A percentile compares a stretch with the other conserved stretches of the same genome.
phyloP scores from a whole-genome alignment of 2,113 vertebrate genomes.

The Oenanthe melanoleuca region DNA sequence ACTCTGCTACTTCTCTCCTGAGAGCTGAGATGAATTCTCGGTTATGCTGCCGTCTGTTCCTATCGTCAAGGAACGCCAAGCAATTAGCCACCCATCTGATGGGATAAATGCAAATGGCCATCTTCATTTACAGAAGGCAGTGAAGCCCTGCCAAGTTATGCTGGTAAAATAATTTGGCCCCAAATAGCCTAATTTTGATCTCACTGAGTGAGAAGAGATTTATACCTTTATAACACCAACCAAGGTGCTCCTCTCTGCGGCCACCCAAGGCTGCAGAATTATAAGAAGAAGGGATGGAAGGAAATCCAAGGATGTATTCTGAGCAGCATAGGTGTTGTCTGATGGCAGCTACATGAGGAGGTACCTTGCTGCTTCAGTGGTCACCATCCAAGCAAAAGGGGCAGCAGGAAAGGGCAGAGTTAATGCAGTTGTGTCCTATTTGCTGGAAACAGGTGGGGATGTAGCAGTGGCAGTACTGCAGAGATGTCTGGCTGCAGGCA shows the following conservation, averaged over 20 bases:
- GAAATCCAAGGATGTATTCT: background rate
- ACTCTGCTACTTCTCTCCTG: background rate
- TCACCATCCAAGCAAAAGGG: background rate
- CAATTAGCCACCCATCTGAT: conserved; percentile 39
- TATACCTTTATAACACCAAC: background rate
- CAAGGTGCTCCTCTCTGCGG: background rate
- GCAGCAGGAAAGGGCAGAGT: background rate
- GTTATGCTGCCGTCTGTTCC: background rate
- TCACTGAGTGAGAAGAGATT: background rate
- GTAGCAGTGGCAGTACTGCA: background rate
- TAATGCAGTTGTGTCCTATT: background rate
- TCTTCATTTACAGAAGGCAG: background rate
- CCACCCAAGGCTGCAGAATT: background rate
- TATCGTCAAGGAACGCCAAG: conserved; percentile 30
- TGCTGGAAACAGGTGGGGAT: background rate
- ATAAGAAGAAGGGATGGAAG: background rate
- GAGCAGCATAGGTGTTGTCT: background rate
- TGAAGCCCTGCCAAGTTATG: background rate
- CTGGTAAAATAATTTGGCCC: background rate
- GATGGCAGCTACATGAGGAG: accelerated
- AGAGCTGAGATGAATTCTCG: background rate
- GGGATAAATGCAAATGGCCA: background rate
- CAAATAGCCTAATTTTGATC: background rate
- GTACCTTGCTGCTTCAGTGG: background rate
- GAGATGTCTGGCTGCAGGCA: background rate